phyloP scores from a whole-genome alignment of 2,888 invertebrate species.

The Geophilus truncorum region DNA sequence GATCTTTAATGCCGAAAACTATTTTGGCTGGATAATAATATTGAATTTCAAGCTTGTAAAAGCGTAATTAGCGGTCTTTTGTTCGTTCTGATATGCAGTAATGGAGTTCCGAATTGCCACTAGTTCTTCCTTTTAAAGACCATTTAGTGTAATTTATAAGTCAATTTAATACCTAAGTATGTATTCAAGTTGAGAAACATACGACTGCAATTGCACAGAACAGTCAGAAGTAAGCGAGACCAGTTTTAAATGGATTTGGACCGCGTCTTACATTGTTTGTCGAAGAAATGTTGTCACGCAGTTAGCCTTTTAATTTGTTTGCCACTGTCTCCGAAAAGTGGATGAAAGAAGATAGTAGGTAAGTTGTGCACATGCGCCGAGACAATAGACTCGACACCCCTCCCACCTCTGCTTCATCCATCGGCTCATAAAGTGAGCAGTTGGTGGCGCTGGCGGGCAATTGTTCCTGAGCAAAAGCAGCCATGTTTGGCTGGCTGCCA shows the following conservation, averaged over 20 bases:
- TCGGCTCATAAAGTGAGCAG: conserved; percentile 27
- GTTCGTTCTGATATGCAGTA: background rate
- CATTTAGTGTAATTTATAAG: background rate
- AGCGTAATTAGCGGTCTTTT: background rate
- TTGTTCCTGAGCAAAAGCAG: conserved; percentile 23
- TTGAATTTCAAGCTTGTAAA: background rate
- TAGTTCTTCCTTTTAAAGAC: background rate
- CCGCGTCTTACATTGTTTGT: background rate
- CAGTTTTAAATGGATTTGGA: background rate
- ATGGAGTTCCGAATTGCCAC: background rate
- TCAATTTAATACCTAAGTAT: background rate
- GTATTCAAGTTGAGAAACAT: background rate
- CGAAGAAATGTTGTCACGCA: background rate
- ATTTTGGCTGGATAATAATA: background rate
- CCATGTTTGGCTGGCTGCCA: conserved; percentile 28
- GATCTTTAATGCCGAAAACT: background rate
- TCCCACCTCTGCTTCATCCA: conserved; percentile 14
- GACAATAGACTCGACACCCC: conserved; percentile 8
- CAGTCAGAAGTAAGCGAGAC: background rate
- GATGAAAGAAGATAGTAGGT: conserved; percentile 15
- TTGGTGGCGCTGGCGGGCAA: conserved; percentile 25
- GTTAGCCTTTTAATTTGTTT: conserved; percentile 24
- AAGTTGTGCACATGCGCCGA: conserved; percentile 15
- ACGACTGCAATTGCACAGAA: too few species aligned
- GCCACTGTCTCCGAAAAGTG: background rate